Percentiles rank a stretch among this genome's conserved stretches.
Conservation (phyloP, 2,113 vertebrate genomes). For the Pelmatolapia mariae region DNA sequence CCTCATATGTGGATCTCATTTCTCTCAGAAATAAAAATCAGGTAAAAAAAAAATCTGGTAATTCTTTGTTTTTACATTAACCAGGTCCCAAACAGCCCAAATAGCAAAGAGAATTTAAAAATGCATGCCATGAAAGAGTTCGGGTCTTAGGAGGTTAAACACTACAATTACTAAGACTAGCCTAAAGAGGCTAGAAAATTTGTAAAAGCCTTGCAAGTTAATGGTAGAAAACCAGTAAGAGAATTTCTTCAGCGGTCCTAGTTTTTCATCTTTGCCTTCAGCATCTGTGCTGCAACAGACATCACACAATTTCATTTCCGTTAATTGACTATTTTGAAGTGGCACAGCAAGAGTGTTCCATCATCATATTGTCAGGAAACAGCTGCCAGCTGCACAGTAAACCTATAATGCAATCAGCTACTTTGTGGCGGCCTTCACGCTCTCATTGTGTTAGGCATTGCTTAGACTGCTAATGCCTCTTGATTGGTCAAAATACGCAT, state of each 20-base stretch:
- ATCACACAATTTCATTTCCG: constrained; percentile 45
- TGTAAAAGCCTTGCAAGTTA: not conserved
- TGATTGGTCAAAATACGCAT: constrained; percentile 17
- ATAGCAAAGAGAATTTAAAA: too few species aligned
- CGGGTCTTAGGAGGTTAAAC: too few species aligned
- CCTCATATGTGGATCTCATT: too few species aligned
- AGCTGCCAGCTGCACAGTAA: constrained; percentile 59
- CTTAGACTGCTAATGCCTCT: constrained; percentile 18
- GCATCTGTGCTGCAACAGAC: constrained; percentile 42
- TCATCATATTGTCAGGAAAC: constrained; percentile 61
- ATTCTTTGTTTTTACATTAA: too few species aligned
- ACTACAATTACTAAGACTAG: not conserved
- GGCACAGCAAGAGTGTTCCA: constrained; percentile 44
- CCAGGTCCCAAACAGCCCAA: too few species aligned
- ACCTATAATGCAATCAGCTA: constrained; percentile 51
- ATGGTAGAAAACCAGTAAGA: not conserved
- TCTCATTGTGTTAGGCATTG: constrained; percentile 13
- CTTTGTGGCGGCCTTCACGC: constrained; percentile 16
- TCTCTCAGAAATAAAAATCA: too few species aligned
- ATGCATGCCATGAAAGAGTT: too few species aligned
- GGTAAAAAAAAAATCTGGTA: too few species aligned
- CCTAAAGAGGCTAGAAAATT: not conserved
- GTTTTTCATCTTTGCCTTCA: constrained; percentile 25
- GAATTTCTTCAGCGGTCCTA: not conserved
- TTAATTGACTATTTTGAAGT: constrained; percentile 62